phyloP scores from a whole-genome alignment of 2,888 invertebrate genomes.

The Pinctada fucata region DNA sequence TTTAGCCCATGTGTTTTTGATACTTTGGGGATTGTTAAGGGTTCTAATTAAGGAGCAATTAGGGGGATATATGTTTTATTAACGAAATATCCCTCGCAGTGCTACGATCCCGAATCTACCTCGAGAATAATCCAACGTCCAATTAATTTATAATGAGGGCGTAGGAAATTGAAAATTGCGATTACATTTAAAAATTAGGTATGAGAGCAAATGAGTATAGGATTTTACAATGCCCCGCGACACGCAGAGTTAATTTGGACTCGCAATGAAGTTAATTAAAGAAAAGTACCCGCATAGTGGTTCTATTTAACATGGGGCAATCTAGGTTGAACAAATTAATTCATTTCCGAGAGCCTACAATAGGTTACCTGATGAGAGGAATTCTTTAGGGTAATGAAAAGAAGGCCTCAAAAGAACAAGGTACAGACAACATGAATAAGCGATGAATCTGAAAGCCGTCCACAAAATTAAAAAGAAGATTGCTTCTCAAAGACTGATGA shows the following conservation, averaged over 20 bases:
- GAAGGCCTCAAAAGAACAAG: background rate
- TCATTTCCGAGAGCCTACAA: background rate
- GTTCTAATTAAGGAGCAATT: conserved; percentile 31
- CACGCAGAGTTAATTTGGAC: conserved; percentile 23
- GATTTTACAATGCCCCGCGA: background rate
- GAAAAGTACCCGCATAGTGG: background rate
- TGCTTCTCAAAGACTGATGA: conserved; percentile 8
- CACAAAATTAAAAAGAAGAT: conserved; percentile 1
- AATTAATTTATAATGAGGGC: conserved; percentile 34
- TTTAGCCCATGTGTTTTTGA: conserved; percentile 32
- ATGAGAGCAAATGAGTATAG: background rate
- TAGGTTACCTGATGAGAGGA: background rate
- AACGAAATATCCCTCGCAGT: conserved; percentile 31
- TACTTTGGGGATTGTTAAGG: conserved; percentile 23
- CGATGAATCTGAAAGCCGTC: background rate
- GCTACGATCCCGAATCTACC: conserved; percentile 3
- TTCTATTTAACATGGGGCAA: conserved; percentile 1
- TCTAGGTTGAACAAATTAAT: background rate
- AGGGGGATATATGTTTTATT: conserved; percentile 34
- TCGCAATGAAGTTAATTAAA: conserved; percentile 28
- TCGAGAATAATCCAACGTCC: conserved; percentile 11
- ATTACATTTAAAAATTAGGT: conserved; percentile 2
- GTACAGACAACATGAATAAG: background rate
- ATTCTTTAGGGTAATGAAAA: background rate
- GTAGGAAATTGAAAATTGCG: conserved; percentile 29